Evolutionary conservation across 2,113 vertebrate species (phyloP).

Genomic region (Arizona elegans): DNA sequence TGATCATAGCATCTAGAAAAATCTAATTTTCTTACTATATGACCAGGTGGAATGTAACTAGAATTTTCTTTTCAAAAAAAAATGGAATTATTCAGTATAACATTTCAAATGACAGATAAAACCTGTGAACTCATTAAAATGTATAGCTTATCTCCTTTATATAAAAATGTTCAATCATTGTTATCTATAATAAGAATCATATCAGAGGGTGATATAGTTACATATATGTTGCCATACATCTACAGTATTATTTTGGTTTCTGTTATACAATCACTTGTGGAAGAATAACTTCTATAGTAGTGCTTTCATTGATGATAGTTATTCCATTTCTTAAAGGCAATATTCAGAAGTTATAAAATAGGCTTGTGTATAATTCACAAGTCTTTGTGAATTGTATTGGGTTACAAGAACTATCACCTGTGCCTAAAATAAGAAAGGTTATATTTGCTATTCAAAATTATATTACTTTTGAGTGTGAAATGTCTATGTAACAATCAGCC

Average conservation of each 20-base stretch:
- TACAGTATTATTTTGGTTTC: background rate
- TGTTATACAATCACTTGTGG: background rate
- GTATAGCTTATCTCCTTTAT: background rate
- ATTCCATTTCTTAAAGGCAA: background rate
- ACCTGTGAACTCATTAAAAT: background rate
- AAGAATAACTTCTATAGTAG: background rate
- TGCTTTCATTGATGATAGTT: background rate
- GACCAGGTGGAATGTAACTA: slow-evolving; percentile 1
- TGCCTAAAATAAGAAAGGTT: background rate
- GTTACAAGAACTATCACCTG: background rate
- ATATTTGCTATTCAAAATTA: background rate
- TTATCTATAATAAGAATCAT: background rate
- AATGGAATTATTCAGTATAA: background rate
- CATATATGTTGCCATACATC: background rate
- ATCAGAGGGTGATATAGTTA: background rate
- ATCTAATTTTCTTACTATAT: background rate
- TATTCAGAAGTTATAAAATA: background rate
- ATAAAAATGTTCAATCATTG: background rate
- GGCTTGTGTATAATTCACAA: background rate
- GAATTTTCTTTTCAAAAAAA: background rate
- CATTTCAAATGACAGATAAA: background rate
- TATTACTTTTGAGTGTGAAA: background rate
- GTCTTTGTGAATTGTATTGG: background rate
- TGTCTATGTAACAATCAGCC: background rate
- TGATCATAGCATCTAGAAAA: background rate